phyloP scores from a whole-genome alignment of 2,797 vertebrate genomes.

The Jordanella pulchra region DNA sequence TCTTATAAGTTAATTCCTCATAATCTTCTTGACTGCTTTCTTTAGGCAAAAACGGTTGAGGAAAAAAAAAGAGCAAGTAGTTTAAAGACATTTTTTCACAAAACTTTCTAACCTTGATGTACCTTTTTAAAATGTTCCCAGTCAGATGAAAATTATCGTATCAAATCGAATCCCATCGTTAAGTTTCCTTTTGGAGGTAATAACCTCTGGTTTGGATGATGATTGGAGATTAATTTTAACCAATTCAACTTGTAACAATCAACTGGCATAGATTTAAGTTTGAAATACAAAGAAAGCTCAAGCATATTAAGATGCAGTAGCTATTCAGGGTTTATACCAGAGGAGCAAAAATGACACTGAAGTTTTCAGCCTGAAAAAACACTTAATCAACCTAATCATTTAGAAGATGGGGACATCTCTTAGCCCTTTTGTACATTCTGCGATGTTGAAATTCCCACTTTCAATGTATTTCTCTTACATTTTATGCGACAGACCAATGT shows the following conservation, averaged over 20 bases:
- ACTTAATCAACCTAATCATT: conserved; percentile 27
- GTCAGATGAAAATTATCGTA: conserved; percentile 31
- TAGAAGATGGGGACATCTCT: conserved; percentile 6
- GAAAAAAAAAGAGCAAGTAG: conserved; percentile 4
- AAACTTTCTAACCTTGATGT: conserved; percentile 36
- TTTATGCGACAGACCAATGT: background rate
- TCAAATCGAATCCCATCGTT: conserved; percentile 43
- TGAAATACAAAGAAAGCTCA: conserved; percentile 39
- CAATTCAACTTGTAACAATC: conserved; percentile 50
- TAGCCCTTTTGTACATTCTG: background rate
- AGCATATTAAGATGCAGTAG: conserved; percentile 49
- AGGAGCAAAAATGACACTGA: background rate
- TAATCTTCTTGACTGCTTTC: background rate
- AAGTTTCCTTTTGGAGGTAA: conserved; percentile 58
- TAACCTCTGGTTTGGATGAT: conserved; percentile 51
- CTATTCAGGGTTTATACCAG: conserved; percentile 25
- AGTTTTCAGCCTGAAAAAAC: background rate
- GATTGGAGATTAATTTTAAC: conserved; percentile 67
- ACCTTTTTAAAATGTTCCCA: conserved; percentile 30
- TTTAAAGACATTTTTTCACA: conserved; percentile 15
- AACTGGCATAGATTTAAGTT: conserved; percentile 36
- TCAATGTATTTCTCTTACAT: background rate
- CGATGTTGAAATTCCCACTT: background rate
- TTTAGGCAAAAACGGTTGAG: background rate
- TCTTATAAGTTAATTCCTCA: background rate